phyloP scores from a whole-genome alignment of 2,113 vertebrate species.

The Stictonetta naevosa region DNA sequence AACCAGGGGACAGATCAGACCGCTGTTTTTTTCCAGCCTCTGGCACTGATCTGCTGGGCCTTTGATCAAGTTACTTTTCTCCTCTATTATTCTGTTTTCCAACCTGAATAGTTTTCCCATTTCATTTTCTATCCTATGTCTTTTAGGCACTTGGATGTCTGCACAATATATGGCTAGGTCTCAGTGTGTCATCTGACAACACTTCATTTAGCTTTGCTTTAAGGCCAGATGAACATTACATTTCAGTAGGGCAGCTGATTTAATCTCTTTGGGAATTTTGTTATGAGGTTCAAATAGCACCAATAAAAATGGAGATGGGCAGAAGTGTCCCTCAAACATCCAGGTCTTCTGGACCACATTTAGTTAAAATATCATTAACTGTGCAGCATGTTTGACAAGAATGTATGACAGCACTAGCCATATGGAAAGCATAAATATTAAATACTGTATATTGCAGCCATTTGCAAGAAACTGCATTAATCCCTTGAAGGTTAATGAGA shows the following conservation, averaged over 20 bases:
- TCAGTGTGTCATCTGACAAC: neutral
- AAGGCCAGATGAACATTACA: neutral
- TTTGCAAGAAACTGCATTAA: conserved; percentile 75
- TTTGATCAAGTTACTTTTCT: neutral
- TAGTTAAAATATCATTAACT: conserved; percentile 65
- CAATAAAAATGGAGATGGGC: conserved; percentile 55
- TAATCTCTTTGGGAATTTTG: conserved; percentile 24
- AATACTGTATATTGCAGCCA: conserved; percentile 72
- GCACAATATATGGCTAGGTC: neutral
- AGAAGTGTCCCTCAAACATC: conserved; percentile 37
- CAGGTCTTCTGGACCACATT: conserved; percentile 8
- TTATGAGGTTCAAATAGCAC: conserved; percentile 18
- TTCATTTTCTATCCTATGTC: neutral
- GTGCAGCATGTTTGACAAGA: conserved; percentile 67
- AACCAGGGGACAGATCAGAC: neutral
- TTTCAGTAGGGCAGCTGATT: conserved; percentile 13
- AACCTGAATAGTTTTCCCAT: neutral
- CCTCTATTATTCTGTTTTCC: neutral
- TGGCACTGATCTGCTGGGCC: neutral
- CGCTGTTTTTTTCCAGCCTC: neutral
- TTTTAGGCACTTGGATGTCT: neutral
- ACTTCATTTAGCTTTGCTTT: neutral
- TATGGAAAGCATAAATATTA: conserved; percentile 77
- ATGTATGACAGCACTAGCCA: conserved; percentile 67
- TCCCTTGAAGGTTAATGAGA: conserved; percentile 76